Evolutionary conservation across 64 coral and sea anemone genomes (phyloP).

Genomic region (Trachythela sp.): DNA sequence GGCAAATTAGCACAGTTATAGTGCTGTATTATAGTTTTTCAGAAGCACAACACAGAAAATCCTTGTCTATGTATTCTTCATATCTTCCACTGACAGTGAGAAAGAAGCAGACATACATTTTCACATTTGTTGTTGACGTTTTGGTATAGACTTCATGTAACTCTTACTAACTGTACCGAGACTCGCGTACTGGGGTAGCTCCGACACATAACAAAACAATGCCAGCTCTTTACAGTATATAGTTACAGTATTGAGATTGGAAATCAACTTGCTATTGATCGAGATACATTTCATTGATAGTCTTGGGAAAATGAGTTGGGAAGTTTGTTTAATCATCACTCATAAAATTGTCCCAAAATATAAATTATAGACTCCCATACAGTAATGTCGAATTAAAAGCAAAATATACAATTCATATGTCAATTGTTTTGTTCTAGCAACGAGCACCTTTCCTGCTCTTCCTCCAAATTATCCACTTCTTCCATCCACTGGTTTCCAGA

Average conservation of each 20-base stretch:
- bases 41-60: background rate
- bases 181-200: no score
- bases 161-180: background rate
- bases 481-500: background rate
- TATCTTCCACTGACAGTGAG: no score
- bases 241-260: background rate
- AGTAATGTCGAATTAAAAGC: background rate
- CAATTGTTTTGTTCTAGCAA: constrained; percentile 23
- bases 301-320: background rate
- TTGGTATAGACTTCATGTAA: no score
- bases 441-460: constrained; percentile 49
- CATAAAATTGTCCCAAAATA: background rate
- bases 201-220: no score
- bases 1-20: no score
- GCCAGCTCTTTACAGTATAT: background rate
- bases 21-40: no score
- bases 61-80: background rate
- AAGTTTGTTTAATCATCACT: background rate
- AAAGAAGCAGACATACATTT: no score
- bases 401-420: background rate
- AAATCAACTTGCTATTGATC: background rate
- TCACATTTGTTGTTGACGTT: no score
- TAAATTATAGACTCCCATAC: background rate
- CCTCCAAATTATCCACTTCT: constrained; percentile 18
- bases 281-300: background rate